These are phyloP conservation scores for Scaptomyza caliginosa DNA, from an alignment of 2,888 invertebrate genomes.

Conservation along the genomic window DNA sequence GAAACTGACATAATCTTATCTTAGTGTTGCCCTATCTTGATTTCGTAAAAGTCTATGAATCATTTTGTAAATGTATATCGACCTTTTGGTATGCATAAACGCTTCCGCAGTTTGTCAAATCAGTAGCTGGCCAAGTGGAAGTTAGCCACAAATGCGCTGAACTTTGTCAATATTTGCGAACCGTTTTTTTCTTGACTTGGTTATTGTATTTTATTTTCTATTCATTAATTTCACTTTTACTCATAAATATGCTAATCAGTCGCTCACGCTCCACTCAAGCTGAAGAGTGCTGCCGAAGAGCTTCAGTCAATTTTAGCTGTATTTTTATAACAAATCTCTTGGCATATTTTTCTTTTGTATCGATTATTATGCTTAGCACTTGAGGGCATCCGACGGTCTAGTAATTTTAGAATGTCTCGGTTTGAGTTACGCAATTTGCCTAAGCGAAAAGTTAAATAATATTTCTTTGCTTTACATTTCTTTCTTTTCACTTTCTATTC, in stretches of 20 bases:
- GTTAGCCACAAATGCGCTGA: constrained; percentile 22
- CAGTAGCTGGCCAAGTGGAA: constrained; percentile 10
- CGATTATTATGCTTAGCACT: constrained; percentile 40
- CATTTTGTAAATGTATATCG: constrained; percentile 14
- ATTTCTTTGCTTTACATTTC: constrained; percentile 8
- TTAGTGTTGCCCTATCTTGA: constrained; percentile 4
- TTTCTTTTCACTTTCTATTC: constrained; percentile 36
- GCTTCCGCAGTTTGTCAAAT: constrained; percentile 12
- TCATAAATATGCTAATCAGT: constrained; percentile 80
- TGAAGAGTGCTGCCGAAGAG: background rate
- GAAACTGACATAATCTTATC: constrained; percentile 45
- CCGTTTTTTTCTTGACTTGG: constrained; percentile 54
- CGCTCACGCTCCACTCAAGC: constrained; percentile 51
- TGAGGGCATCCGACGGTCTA: constrained; percentile 1
- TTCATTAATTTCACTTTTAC: constrained; percentile 80
- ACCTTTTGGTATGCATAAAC: constrained; percentile 45
- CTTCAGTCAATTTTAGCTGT: constrained; percentile 18
- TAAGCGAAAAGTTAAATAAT: constrained; percentile 67
- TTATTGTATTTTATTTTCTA: constrained; percentile 42
- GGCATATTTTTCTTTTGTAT: constrained; percentile 12
- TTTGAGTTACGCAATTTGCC: constrained; percentile 52
- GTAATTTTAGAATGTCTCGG: constrained; percentile 39
- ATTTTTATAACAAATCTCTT: constrained; percentile 34
- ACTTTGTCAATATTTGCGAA: constrained; percentile 70
- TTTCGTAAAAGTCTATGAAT: background rate